Evolutionary conservation across 1,140 invertebrate species (phyloP), one percentile per base, ranked within the genome.

Genomic region (Drosophila lini): DNA sequence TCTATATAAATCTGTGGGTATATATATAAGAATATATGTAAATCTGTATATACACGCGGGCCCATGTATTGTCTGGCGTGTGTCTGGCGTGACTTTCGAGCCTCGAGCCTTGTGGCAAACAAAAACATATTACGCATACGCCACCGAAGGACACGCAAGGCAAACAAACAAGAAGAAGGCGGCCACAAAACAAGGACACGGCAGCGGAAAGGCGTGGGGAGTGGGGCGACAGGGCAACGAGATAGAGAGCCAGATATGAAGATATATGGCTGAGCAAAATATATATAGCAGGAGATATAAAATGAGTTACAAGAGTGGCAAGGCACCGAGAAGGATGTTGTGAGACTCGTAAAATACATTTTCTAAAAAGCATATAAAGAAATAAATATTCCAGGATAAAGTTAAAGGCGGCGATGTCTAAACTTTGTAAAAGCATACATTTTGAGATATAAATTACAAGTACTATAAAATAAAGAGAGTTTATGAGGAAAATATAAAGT

Each of bases 101-200:
- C 50, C 50, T 53, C 50, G 52, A 55, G 74, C 74, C 74, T 63
- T 63, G 64, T 59, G 60, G 61, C 79, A 65, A 76, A 75, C 78
- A 81, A 75, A 80, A 80, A 75, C 71, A 80, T 75, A 80, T 80
- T 80, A 80, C 78, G 78, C 78, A 80, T 80, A 80, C 78, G 71
- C 71, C 71, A 63, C 40, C 65, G 73, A 78, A 78, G 64, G 56
- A 78, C 74, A 78, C 73, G 59, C 70, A 71, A 73, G 67, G 67
- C 65, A 59, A 73, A 71, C 69, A 73, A 71, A 71, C 69, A 71
- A 71, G 67, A 48, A 59, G 52, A 59, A 71, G 68, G 52, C 67
- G 67, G 65, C 65, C 68, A 47, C 68, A 71, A 41, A 59, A 48
- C 67, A 73, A 73, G 69, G 53, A 73, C 68, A 71, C 45, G 50